phyloP scores from a whole-genome alignment of 2,113 vertebrate species.

The Clarias macrocephalus region DNA sequence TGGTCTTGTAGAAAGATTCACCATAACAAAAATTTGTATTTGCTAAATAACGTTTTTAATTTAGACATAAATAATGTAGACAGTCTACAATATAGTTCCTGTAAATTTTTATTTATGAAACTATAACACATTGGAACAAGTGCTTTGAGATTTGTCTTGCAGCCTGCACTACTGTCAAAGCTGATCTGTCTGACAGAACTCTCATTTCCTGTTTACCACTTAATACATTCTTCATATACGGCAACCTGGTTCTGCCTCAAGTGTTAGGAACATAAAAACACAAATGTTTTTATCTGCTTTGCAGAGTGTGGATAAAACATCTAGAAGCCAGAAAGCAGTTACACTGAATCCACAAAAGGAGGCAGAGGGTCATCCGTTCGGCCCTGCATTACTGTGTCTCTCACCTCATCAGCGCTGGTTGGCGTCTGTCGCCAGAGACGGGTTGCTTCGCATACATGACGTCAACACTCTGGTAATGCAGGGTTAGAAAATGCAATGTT shows the following conservation, averaged over 20 bases:
- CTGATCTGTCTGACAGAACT: not conserved
- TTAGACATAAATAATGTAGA: too few species aligned
- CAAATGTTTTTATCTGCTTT: conserved; percentile 20
- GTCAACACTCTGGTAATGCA: conserved; percentile 69
- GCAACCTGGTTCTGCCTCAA: too few species aligned
- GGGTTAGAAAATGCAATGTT: not conserved
- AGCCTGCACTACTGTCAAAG: not conserved
- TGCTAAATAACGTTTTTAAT: too few species aligned
- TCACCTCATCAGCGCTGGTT: conserved; percentile 79
- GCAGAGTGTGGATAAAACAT: conserved; percentile 46
- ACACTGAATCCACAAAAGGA: conserved; percentile 63
- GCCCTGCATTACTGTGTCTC: conserved; percentile 72
- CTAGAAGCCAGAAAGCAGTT: conserved; percentile 36
- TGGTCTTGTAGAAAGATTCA: too few species aligned
- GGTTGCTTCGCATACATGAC: conserved; percentile 74
- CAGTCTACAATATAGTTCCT: too few species aligned
- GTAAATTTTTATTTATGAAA: too few species aligned
- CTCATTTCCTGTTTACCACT: not conserved
- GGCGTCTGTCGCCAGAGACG: conserved; percentile 77
- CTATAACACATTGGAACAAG: not conserved
- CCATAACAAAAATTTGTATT: too few species aligned
- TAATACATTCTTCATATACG: too few species aligned
- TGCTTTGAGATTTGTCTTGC: not conserved
- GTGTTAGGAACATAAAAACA: not conserved
- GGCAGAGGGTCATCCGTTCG: conserved; percentile 74